These are phyloP conservation scores for Eucidaris tribuloides DNA, from an alignment of 35 echinoderm and acorn worm species.

Conservation along the genomic window DNA sequence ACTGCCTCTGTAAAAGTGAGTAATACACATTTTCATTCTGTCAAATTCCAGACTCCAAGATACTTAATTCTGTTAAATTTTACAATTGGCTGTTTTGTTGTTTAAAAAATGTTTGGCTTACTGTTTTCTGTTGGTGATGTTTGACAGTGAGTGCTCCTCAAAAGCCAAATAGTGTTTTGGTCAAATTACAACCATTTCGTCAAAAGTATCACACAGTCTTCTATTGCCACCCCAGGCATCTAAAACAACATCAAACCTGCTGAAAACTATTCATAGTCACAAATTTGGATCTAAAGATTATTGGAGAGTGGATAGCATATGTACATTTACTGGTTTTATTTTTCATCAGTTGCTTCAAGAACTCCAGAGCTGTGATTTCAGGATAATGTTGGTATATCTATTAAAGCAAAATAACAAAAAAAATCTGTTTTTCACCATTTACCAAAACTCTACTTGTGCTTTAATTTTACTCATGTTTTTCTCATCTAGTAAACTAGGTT, in stretches of 20 bases:
- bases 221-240: no score
- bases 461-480: not conserved
- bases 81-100: not conserved
- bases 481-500: not conserved
- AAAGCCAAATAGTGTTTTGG: no score
- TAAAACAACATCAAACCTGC: no score
- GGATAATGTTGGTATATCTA: not conserved
- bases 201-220: no score
- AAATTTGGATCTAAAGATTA: no score
- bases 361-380: no score
- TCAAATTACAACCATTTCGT: no score
- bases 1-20: constrained; percentile 93
- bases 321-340: no score
- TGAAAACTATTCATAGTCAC: no score
- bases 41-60: not conserved
- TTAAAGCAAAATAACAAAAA: not conserved
- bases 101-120: not conserved
- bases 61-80: not conserved
- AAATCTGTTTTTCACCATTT: not conserved
- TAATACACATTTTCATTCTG: not conserved
- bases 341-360: no score
- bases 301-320: no score
- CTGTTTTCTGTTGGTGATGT: not conserved
- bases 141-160: no score
- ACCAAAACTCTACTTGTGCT: not conserved